phyloP scores from a whole-genome alignment of 2,888 invertebrate genomes.

The Timema cristinae region DNA sequence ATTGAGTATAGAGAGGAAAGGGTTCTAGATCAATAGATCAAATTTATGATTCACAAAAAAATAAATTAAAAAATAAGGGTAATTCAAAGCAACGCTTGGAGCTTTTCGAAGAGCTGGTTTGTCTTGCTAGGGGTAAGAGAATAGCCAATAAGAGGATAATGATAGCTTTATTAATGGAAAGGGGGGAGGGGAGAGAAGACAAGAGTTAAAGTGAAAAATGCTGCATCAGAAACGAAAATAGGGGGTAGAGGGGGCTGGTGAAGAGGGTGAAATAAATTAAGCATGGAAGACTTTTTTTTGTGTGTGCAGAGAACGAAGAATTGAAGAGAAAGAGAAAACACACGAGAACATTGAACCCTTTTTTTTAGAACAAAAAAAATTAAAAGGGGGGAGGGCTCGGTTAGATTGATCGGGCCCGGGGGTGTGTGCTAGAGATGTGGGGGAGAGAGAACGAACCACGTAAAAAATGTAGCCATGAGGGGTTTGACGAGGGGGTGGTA shows the following conservation, averaged over 20 bases:
- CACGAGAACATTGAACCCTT: neutral
- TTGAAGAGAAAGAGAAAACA: neutral
- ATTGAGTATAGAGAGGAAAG: no score
- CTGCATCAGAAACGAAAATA: neutral
- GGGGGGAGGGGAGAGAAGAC: neutral
- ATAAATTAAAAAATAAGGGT: no score
- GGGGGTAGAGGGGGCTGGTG: neutral
- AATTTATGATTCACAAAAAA: no score
- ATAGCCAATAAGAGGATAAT: conserved; percentile 12
- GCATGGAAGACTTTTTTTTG: neutral
- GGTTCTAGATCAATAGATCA: no score
- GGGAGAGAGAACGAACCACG: conserved; percentile 15
- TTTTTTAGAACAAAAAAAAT: no score
- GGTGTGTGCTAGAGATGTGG: conserved; percentile 3
- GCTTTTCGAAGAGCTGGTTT: neutral
- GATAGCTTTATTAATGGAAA: conserved; percentile 12
- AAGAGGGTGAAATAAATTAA: conserved; percentile 14
- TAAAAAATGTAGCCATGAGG: conserved; percentile 23
- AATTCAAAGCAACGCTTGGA: no score
- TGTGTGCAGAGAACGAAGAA: no score
- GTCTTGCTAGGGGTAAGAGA: neutral
- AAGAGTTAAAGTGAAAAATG: conserved; percentile 13
- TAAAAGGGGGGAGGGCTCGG: neutral
- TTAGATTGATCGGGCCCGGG: conserved; percentile 12
- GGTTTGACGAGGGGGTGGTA: conserved; percentile 1